Evolutionary conservation across 2,888 invertebrate genomes (phyloP), one percentile per base, ranked within the genome.

Genomic region (Koerneria pararmatus): DNA sequence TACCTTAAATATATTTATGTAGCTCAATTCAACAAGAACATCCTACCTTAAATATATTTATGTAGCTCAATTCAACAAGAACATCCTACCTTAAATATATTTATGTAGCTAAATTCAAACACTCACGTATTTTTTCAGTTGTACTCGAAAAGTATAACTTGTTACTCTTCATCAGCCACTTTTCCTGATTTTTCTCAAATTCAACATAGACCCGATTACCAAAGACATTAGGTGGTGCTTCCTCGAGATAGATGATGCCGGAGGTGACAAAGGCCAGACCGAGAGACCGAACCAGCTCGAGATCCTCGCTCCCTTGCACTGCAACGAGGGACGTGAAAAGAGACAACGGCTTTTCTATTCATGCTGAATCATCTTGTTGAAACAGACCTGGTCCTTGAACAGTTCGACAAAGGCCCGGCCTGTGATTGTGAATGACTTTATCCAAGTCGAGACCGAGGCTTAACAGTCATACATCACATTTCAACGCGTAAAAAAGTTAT

Each of bases 261-360:
- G 74, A 74, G n/a, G 74, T 69, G 58, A 75, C 69, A 66, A 76
- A 76, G 1, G 70, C 76, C 1, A 74, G 54, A 15, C 69, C 59
- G 46, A 66, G 60, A 1, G 56, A 35, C n/a, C 69, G 70, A n/a
- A 76, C 59, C 3, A 74, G 29, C 24, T 62, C 74, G 31, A 76
- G 67, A 46, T 76, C 76, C 64, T 76, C 76, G 0, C 74, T 69
- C 41, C 76, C 76, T n/a, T 74, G 56, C n/a, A 60, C 71, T 75
- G 66, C 49, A 71, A 60, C n/a, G n/a, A n/a, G n/a, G n/a, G n/a
- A n/a, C n/a, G n/a, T n/a, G n/a, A n/a, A n/a, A n/a, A n/a, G n/a
- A n/a, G n/a, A n/a, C n/a, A n/a, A n/a, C n/a, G n/a, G n/a, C n/a
- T n/a, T n/a, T n/a, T n/a, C n/a, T n/a, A n/a, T n/a, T n/a, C n/a